phyloP scores from a whole-genome alignment of 64 coral and sea anemone species.

The Actinia equina region DNA sequence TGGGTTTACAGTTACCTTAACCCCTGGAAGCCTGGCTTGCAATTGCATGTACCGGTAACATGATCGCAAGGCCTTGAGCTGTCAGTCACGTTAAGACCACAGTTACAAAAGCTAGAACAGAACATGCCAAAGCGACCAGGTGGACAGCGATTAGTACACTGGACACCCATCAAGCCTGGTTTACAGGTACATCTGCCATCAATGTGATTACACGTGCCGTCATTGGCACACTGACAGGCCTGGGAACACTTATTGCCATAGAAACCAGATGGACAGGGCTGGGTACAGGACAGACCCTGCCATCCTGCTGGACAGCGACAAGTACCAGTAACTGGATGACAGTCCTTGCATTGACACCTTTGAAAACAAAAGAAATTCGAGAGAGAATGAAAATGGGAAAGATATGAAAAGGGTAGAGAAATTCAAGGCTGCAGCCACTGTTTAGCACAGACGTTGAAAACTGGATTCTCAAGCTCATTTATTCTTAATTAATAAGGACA shows the following conservation, averaged over 20 bases:
- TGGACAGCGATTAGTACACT: conserved; percentile 59
- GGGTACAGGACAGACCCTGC: conserved; percentile 38
- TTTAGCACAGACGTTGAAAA: too few relatives aligned
- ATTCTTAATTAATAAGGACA: too few relatives aligned
- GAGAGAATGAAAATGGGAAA: not conserved
- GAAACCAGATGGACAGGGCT: conserved; percentile 30
- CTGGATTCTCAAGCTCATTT: too few relatives aligned
- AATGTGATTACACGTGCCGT: conserved; percentile 73
- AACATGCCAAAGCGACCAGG: conserved; percentile 62
- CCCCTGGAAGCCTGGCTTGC: conserved; percentile 64
- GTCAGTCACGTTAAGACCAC: conserved; percentile 46
- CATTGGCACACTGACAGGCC: conserved; percentile 47
- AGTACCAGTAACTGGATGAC: conserved; percentile 46
- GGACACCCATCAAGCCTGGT: conserved; percentile 60
- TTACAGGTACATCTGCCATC: conserved; percentile 71
- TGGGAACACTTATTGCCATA: conserved; percentile 47
- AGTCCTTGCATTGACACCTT: conserved; percentile 29
- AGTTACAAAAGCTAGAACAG: conserved; percentile 66
- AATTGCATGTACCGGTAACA: conserved; percentile 64
- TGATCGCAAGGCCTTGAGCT: conserved; percentile 47
- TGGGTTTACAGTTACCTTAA: conserved; percentile 45
- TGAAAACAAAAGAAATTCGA: not conserved
- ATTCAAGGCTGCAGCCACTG: too few relatives aligned
- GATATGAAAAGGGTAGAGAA: not conserved
- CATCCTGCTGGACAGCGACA: conserved; percentile 60